Conservation (phyloP, 30 jellyfish, hydroid and myxozoan genomes). For the Mastigias papua region DNA sequence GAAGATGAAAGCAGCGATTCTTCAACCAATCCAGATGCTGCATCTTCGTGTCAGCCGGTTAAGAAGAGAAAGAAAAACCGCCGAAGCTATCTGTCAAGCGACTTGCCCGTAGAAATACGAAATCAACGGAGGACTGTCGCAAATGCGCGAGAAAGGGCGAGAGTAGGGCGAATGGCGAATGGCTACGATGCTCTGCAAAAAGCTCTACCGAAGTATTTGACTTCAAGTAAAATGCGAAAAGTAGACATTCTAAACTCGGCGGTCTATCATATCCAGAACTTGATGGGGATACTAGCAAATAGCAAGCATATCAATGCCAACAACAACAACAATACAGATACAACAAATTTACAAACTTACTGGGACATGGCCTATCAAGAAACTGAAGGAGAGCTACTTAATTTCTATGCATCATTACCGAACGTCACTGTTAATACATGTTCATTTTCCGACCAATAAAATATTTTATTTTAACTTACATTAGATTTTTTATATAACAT, state of each 20-base stretch:
- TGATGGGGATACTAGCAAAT: conserved; percentile 44
- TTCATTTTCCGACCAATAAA: not conserved
- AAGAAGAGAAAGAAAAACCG: conserved; percentile 47
- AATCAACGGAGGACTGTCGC: conserved; percentile 70
- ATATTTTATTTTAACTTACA: not conserved
- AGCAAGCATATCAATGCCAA: not conserved
- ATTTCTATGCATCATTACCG: not conserved
- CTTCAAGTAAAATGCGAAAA: conserved; percentile 57
- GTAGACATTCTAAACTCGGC: conserved; percentile 80
- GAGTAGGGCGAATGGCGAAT: conserved; percentile 77
- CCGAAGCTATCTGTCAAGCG: conserved; percentile 60
- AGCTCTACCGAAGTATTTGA: conserved; percentile 60
- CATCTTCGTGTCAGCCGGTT: not conserved
- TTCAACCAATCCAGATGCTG: not conserved
- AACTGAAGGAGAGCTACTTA: not conserved
- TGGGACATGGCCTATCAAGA: not conserved
- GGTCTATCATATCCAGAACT: conserved; percentile 54
- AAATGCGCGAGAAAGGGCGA: conserved; percentile 77
- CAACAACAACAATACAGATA: not conserved
- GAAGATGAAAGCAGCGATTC: conserved; percentile 43
- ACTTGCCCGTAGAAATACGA: conserved; percentile 65
- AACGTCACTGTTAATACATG: not conserved
- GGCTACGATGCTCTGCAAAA: conserved; percentile 68
- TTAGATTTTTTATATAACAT: not conserved
- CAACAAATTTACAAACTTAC: not conserved